These are phyloP conservation scores for Distichodus sexfasciatus DNA, from an alignment of 2,797 vertebrate genomes.

Conservation along the genomic window DNA sequence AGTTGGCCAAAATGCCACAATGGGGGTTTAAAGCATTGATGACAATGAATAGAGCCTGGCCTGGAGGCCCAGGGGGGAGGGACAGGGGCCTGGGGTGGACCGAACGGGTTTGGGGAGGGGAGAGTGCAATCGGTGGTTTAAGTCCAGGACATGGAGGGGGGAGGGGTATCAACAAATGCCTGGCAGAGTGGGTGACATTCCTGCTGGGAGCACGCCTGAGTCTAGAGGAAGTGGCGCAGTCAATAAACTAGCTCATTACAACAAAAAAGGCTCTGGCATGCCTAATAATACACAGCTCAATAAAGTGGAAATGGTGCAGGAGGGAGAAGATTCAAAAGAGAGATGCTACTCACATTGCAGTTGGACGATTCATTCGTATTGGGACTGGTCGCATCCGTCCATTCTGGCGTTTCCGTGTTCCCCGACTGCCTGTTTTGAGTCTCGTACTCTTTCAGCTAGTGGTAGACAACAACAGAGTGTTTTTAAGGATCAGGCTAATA, in stretches of 20 bases:
- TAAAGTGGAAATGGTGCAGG: not conserved
- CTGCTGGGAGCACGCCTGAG: conserved; percentile 35
- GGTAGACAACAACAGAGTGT: not conserved
- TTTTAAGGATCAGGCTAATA: not conserved
- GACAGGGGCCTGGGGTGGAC: conserved; percentile 57
- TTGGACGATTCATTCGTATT: conserved; percentile 78
- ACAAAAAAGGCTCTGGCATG: conserved; percentile 37
- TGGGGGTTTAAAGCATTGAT: conserved; percentile 71
- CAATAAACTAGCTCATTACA: conserved; percentile 46
- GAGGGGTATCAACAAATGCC: conserved; percentile 29
- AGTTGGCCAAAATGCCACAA: conserved; percentile 66
- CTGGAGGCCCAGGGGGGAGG: conserved; percentile 55
- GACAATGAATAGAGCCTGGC: conserved; percentile 68
- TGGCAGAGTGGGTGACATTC: conserved; percentile 39
- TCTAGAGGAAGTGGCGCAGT: conserved; percentile 32
- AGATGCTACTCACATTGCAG: conserved; percentile 82
- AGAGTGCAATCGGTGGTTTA: conserved; percentile 66
- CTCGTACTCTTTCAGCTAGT: conserved; percentile 97
- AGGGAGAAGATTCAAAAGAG: not conserved
- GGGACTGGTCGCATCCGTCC: conserved; percentile 82
- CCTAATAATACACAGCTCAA: conserved; percentile 16
- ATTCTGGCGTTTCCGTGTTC: conserved; percentile 75
- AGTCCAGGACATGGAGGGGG: conserved; percentile 50
- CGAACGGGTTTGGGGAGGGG: conserved; percentile 53
- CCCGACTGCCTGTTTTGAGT: conserved; percentile 83